These are phyloP conservation scores for Pelodiscus sinensis DNA, from an alignment of 2,113 vertebrate genomes.

Conservation along the genomic window DNA sequence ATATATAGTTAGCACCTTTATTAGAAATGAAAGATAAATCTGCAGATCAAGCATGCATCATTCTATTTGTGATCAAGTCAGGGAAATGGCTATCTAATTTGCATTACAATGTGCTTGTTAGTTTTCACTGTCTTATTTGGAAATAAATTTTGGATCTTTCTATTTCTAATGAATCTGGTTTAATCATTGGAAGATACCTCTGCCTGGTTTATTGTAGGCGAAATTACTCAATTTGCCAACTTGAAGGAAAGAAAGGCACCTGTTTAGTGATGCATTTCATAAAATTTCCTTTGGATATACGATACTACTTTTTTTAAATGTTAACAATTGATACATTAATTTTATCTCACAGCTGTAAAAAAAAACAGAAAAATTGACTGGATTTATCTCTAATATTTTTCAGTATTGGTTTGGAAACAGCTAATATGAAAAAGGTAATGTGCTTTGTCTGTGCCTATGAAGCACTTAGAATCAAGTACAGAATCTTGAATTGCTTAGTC, in stretches of 20 bases:
- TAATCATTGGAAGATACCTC: neutral
- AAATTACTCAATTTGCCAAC: neutral
- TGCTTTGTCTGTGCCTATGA: neutral
- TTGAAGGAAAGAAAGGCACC: neutral
- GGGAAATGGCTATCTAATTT: constrained; percentile 17
- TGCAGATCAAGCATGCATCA: neutral
- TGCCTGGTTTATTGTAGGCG: neutral
- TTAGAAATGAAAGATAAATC: neutral
- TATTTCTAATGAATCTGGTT: neutral
- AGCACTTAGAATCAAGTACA: neutral
- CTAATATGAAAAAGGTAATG: neutral
- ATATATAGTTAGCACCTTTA: neutral
- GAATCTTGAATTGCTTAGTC: neutral
- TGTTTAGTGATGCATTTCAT: constrained; percentile 5
- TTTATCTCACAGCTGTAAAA: neutral
- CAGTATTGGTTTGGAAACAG: neutral
- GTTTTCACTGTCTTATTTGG: neutral
- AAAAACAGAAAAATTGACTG: neutral
- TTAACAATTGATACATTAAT: neutral
- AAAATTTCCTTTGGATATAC: neutral
- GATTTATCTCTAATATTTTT: neutral
- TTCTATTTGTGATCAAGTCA: neutral
- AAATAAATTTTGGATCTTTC: neutral
- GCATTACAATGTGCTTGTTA: neutral
- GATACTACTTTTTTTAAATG: neutral